Percentiles rank a stretch among this genome's conserved stretches.
These are phyloP conservation scores for Garrulus glandarius DNA, from an alignment of 2,797 vertebrate genomes.

Conservation along the genomic window DNA sequence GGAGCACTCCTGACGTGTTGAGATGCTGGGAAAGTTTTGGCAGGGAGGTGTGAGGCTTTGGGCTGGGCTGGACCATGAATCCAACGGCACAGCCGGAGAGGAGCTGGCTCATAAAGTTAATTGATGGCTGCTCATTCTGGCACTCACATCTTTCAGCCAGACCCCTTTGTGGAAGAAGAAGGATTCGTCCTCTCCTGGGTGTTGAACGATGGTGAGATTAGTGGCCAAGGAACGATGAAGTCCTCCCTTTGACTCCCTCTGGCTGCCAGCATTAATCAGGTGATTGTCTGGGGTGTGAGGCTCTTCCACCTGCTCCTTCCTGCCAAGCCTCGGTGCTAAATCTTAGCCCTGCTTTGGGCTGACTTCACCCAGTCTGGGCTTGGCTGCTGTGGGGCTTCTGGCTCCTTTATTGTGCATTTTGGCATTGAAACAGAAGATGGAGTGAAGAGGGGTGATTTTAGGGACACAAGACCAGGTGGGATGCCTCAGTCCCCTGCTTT, in stretches of 20 bases:
- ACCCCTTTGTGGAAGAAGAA: not conserved
- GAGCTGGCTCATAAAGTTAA: slow-evolving; percentile 1
- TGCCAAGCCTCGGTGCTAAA: not conserved
- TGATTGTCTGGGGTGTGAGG: not conserved
- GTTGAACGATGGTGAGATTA: slow-evolving; percentile 2
- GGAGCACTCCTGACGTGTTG: not conserved
- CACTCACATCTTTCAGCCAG: not conserved
- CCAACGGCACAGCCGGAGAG: not conserved
- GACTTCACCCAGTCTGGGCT: not conserved
- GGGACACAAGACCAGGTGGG: not conserved
- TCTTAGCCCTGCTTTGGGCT: not conserved
- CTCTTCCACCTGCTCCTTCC: not conserved
- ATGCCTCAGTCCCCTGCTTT: not conserved
- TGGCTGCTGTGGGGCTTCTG: not conserved
- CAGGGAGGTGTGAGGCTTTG: not conserved
- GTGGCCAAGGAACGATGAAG: slow-evolving; percentile 3
- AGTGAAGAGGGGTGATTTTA: not conserved
- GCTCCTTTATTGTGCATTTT: not conserved
- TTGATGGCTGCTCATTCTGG: not conserved
- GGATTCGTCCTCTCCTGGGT: not conserved
- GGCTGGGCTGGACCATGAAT: not conserved
- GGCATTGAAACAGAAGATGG: not conserved
- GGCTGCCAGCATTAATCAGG: slow-evolving; percentile 10
- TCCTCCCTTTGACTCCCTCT: slow-evolving; percentile 7
- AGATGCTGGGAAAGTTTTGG: not conserved